Percentiles rank a stretch among this genome's conserved stretches.
These are phyloP conservation scores for Pyrrhia umbra DNA, from an alignment of 2,888 invertebrate genomes.

Conservation along the genomic window DNA sequence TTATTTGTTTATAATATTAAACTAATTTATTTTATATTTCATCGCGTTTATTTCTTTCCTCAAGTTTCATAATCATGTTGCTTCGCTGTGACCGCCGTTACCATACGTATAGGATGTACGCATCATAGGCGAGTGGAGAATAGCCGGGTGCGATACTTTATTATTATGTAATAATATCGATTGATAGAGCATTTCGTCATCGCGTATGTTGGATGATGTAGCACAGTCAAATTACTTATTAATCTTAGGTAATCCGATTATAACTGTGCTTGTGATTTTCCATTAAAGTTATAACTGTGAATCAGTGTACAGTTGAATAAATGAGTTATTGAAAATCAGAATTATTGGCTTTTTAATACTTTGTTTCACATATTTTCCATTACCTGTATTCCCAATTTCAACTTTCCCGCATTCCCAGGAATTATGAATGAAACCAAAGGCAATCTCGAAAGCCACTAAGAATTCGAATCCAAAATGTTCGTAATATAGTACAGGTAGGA, in stretches of 20 bases:
- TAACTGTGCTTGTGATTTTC: conserved; percentile 86
- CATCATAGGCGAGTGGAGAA: conserved; percentile 49
- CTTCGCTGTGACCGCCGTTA: conserved; percentile 71
- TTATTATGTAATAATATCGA: conserved; percentile 67
- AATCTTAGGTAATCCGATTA: conserved; percentile 71
- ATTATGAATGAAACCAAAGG: background rate
- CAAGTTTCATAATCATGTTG: conserved; percentile 71
- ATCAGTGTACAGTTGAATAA: conserved; percentile 90
- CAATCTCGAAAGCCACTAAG: background rate
- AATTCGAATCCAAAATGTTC: too few species aligned
- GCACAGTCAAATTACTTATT: conserved; percentile 78
- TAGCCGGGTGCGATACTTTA: conserved; percentile 64
- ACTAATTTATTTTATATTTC: conserved; percentile 87
- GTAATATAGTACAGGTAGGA: background rate
- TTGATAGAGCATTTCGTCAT: conserved; percentile 72
- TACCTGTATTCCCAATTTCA: conserved; percentile 1
- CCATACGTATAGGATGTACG: conserved; percentile 59
- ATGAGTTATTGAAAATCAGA: conserved; percentile 84
- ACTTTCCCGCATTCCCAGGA: background rate
- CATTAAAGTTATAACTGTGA: conserved; percentile 82
- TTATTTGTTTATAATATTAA: conserved; percentile 86
- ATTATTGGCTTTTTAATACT: conserved; percentile 30
- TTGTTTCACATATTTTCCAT: background rate
- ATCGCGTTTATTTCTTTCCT: conserved; percentile 79
- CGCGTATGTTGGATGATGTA: conserved; percentile 66